phyloP scores from a whole-genome alignment of 2,888 invertebrate species.

The Leucoptera coffeella region DNA sequence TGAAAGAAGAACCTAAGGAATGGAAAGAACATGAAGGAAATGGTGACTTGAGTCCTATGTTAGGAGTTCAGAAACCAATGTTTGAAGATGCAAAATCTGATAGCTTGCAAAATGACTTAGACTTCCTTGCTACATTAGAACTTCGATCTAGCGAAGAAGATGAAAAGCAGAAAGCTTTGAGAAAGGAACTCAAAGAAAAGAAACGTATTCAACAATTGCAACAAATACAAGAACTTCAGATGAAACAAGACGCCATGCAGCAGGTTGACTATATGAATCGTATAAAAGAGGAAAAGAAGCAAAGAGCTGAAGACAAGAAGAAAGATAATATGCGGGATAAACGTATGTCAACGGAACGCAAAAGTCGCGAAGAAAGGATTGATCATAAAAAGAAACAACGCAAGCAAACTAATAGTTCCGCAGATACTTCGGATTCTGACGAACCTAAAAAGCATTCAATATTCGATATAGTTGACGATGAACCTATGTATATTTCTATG shows the following conservation, averaged over 20 bases:
- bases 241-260: slow-evolving; percentile 38
- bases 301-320: slow-evolving; percentile 35
- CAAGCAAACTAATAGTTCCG: slow-evolving; percentile 44
- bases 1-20: slow-evolving; percentile 5
- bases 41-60: too few relatives aligned
- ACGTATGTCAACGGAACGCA: slow-evolving; percentile 42
- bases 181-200: slow-evolving; percentile 53
- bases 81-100: slow-evolving; percentile 16
- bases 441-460: slow-evolving; percentile 86
- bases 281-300: slow-evolving; percentile 34
- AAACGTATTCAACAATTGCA: slow-evolving; percentile 44
- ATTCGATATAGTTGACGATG: slow-evolving; percentile 84
- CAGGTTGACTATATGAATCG: slow-evolving; percentile 30
- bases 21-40: slow-evolving; percentile 18
- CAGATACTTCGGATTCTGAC: slow-evolving; percentile 68
- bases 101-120: slow-evolving; percentile 45
- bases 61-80: too few relatives aligned
- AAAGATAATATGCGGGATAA: slow-evolving; percentile 41
- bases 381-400: slow-evolving; percentile 24
- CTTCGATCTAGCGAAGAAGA: slow-evolving; percentile 54
- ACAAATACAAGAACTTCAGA: slow-evolving; percentile 43
- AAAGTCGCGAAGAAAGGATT: slow-evolving; percentile 46
- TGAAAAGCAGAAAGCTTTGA: slow-evolving; percentile 48
- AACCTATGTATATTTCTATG: slow-evolving; percentile 91
- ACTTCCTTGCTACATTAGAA: slow-evolving; percentile 54